Evolutionary conservation across 1,140 invertebrate genomes (phyloP).

Genomic region (Sipha flava): DNA sequence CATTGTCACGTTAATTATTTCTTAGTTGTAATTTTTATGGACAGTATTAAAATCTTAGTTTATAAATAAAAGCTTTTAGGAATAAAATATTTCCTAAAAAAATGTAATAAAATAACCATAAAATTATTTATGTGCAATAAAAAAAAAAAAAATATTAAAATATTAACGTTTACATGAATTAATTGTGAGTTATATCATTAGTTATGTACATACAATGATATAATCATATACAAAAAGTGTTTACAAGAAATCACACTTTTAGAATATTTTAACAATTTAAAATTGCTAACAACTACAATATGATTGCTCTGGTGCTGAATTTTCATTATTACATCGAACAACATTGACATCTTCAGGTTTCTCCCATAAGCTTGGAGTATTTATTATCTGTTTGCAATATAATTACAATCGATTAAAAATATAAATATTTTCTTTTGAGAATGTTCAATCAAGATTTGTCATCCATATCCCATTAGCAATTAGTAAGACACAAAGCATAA

Average conservation of each 20-base stretch:
- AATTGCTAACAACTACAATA: slow-evolving; percentile 15
- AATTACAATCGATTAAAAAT: neutral
- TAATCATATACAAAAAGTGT: neutral
- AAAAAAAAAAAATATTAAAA: no score
- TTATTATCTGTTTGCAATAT: neutral
- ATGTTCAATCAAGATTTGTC: neutral
- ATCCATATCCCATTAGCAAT: neutral
- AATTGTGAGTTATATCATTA: no score
- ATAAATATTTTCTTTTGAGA: neutral
- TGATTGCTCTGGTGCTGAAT: neutral
- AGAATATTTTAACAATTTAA: neutral
- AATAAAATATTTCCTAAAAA: no score
- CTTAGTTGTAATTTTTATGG: no score
- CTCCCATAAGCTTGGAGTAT: slow-evolving; percentile 23
- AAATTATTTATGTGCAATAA: neutral
- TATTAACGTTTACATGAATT: no score
- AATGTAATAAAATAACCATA: no score
- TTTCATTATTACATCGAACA: slow-evolving; percentile 15
- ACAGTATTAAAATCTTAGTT: no score
- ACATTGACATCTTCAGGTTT: slow-evolving; percentile 14
- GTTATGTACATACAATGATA: neutral
- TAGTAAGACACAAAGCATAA: neutral
- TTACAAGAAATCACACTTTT: no score
- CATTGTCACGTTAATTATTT: no score
- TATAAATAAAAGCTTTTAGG: no score